Evolutionary conservation across 92 coral and sea anemone genomes (phyloP), one percentile per base, ranked within the genome.

Genomic region (Paramuricea clavata): DNA sequence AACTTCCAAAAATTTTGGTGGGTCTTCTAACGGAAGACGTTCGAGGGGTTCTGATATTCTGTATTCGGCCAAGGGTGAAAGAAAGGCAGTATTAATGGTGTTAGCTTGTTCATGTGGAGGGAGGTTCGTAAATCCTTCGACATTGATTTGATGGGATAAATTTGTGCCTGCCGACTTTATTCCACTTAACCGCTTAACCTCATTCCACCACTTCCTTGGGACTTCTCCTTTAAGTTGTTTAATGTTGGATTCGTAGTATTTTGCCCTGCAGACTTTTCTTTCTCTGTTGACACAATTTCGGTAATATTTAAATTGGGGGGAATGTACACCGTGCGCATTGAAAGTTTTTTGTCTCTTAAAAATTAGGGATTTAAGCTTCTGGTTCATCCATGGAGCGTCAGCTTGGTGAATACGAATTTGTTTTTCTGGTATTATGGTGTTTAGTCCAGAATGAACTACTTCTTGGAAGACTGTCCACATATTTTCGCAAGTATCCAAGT

Each of bases 161-260:
- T n/a, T n/a, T n/a, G n/a, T n/a, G n/a, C n/a, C n/a, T n/a, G n/a
- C n/a, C n/a, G n/a, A n/a, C n/a, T n/a, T n/a, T n/a, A n/a, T n/a
- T n/a, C n/a, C n/a, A n/a, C n/a, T n/a, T n/a, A n/a, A n/a, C n/a
- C n/a, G n/a, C n/a, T n/a, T n/a, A n/a, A n/a, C n/a, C n/a, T n/a
- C n/a, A n/a, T n/a, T n/a, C n/a, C n/a, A n/a, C n/a, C n/a, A n/a
- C n/a, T n/a, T n/a, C n/a, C n/a, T n/a, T n/a, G n/a, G n/a, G n/a
- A n/a, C n/a, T n/a, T n/a, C 90, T 28, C 78, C 79, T 73, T 82
- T 83, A 35, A 88, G 76, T 34, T 88, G 91, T 82, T 88, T 83
- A 30, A 82, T 83, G 42, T 82, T 72, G 26, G 84, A 82, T 82
- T 88, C 72, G 31, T 88, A 88, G 74, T 35, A 81, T 30, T 33